A percentile compares a stretch with the other conserved stretches of the same genome.
Evolutionary conservation across 2,113 vertebrate genomes (phyloP).

Genomic region (Meles meles): DNA sequence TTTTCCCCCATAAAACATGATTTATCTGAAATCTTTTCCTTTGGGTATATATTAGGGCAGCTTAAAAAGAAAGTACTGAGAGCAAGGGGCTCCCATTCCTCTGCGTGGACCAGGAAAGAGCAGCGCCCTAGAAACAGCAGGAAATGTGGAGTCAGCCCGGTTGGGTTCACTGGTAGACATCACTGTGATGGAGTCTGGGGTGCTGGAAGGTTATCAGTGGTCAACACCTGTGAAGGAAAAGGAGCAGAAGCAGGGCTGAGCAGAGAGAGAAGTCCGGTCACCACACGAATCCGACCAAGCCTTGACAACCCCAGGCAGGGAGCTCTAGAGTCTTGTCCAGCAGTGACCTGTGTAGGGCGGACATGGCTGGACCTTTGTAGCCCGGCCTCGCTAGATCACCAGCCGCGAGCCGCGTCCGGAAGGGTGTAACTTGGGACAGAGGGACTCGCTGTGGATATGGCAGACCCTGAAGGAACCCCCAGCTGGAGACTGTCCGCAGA

Average conservation of each 20-base stretch:
- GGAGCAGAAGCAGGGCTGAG: background rate
- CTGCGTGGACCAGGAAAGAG: background rate
- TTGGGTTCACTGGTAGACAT: background rate
- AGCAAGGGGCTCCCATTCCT: background rate
- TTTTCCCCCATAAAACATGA: slow-evolving; percentile 23
- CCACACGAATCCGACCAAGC: background rate
- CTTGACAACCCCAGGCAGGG: background rate
- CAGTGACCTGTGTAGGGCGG: background rate
- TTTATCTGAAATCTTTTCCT: slow-evolving; percentile 49
- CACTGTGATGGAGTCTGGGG: background rate
- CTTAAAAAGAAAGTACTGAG: slow-evolving; percentile 30
- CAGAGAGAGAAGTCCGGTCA: background rate
- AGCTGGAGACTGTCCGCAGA: background rate
- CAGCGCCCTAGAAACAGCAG: background rate
- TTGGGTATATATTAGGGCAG: slow-evolving; percentile 20
- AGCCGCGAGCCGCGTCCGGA: background rate
- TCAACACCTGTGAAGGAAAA: background rate
- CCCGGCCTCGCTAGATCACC: background rate
- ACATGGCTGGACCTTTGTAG: background rate
- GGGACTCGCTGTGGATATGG: background rate
- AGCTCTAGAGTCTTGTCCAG: background rate
- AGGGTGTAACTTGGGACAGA: background rate
- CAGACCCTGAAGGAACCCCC: background rate
- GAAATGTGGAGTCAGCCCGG: background rate
- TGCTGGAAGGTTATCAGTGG: background rate